Percentiles rank a stretch among this genome's conserved stretches.
Conservation (phyloP, 2,888 invertebrate genomes). For the Lepidonotus clava region DNA sequence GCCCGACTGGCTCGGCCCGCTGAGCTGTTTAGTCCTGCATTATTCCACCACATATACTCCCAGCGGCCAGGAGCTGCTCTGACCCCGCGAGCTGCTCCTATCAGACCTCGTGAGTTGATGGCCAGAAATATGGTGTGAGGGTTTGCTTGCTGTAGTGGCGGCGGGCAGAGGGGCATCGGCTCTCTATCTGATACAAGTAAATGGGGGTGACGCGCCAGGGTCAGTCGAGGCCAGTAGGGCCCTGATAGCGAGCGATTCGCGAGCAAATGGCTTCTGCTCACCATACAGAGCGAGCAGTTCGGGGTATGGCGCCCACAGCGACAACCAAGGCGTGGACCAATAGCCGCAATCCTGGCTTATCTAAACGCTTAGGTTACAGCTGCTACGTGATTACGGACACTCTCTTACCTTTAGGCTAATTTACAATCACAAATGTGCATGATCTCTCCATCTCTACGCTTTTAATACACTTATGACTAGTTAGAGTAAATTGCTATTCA, state of each 20-base stretch:
- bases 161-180: not conserved
- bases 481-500: too few species aligned
- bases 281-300: not conserved
- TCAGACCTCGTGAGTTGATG: not conserved
- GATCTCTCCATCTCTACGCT: too few species aligned
- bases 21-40: not conserved
- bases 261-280: not conserved
- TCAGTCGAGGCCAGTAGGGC: conserved; percentile 29
- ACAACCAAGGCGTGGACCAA: not conserved
- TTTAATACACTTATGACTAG: too few species aligned
- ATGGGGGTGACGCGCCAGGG: conserved; percentile 38
- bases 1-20: too few species aligned
- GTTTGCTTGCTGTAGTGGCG: not conserved
- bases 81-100: not conserved
- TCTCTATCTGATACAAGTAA: conserved; percentile 46
- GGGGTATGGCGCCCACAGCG: not conserved
- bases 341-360: not conserved
- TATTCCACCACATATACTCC: not conserved
- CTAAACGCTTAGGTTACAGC: conserved; percentile 15
- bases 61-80: not conserved
- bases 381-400: not conserved
- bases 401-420: not conserved
- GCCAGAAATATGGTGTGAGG: conserved; percentile 31
- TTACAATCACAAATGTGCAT: not conserved
- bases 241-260: conserved; percentile 20